Evolutionary conservation across 2,113 vertebrate species (phyloP), one percentile per base, ranked within the genome.

Genomic region (Podilymbus podiceps): DNA sequence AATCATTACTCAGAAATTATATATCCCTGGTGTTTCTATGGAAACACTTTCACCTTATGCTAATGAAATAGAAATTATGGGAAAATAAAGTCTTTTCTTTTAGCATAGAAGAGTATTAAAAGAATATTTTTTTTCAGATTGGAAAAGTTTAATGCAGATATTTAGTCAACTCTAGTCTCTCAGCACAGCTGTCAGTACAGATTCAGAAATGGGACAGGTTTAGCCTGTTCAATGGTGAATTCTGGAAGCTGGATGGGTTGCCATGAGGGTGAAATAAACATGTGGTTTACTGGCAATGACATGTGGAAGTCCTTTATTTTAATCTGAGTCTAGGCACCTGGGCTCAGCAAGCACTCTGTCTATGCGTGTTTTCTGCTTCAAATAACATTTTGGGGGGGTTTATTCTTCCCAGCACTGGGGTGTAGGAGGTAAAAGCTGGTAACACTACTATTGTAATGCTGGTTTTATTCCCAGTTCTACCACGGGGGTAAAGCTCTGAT

Each of bases 1-100:
- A 98, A 96, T 96, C 62, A 89, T 97, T 97, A 97, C 97, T 98
- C 97, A 97, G 89, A 98, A 98, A 98, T 98, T 97, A 98, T 93
- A 93, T 55, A 93, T 95, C 96, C 79, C 27, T 59, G 52, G 79
- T 98, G 98, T 98, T 98, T 97, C 98, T 95, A 98, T 98, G 98
- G 98, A 97, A 98, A 98, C 97, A 93, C 85, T 97, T 90, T 94
- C 89, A 97, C 92, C 85, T 97, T 94, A 97, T 98, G 96, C 93
- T 98, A 98, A 98, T 98, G 92, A 96, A 93, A 89, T 52, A 56
- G 30, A 96, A 94, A 89, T 95, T 95, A 91, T 12, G 49, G 47
- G 87, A 90, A 93, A 97, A 89, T 28, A 58, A 72, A 87, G 35
- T 28, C 15, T 55, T 60, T 38, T 62, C 35, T 53, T 86, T 66